Percentiles rank a stretch among this genome's conserved stretches.
phyloP scores from a whole-genome alignment of 2,888 invertebrate genomes.

The Iselma pallidipennis region DNA sequence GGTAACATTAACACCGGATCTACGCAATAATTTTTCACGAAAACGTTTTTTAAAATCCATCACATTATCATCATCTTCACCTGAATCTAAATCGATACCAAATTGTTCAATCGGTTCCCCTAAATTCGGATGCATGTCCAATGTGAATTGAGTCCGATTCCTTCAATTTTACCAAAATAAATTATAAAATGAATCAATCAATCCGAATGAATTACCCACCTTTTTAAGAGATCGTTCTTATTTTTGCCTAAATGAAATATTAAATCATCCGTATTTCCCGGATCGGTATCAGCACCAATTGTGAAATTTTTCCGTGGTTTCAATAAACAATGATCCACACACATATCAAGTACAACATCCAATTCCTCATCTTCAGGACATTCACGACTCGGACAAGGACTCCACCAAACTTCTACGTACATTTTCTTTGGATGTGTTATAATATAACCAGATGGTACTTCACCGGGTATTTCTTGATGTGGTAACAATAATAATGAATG shows the following conservation, averaged over 20 bases:
- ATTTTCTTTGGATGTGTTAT: constrained; percentile 73
- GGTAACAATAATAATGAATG: constrained; percentile 79
- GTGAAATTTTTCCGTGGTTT: constrained; percentile 49
- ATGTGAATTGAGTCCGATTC: constrained; percentile 36
- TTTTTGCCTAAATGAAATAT: constrained; percentile 59
- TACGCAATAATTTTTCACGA: constrained; percentile 65
- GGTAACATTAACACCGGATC: constrained; percentile 72
- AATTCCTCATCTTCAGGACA: constrained; percentile 76
- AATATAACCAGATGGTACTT: constrained; percentile 75
- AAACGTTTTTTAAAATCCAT: constrained; percentile 75
- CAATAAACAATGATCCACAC: constrained; percentile 73
- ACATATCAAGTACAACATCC: constrained; percentile 72
- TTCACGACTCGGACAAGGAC: constrained; percentile 78
- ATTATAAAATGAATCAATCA: constrained; percentile 3
- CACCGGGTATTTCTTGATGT: constrained; percentile 76
- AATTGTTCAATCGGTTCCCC: constrained; percentile 76
- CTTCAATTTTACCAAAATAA: constrained; percentile 15
- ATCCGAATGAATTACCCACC: not conserved
- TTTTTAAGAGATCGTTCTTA: constrained; percentile 13
- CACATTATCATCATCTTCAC: constrained; percentile 74
- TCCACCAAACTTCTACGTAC: constrained; percentile 82
- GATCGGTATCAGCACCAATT: constrained; percentile 50
- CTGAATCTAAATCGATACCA: constrained; percentile 75
- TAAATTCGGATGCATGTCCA: constrained; percentile 73
- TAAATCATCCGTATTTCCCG: constrained; percentile 61